Conservation (phyloP, 2,888 invertebrate genomes). For the Leptopilina drosophilae region DNA sequence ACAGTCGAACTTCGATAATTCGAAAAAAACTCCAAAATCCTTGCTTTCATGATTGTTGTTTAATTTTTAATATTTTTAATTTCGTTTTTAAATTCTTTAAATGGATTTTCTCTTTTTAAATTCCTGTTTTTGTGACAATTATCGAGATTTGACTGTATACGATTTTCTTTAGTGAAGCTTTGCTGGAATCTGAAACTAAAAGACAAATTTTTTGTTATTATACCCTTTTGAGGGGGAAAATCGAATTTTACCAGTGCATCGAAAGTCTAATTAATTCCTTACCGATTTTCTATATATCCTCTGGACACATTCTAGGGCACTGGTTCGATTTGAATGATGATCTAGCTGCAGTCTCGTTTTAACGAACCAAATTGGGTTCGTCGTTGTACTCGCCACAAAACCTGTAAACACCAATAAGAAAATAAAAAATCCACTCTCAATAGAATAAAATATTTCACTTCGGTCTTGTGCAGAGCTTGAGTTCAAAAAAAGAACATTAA, state of each 20-base stretch:
- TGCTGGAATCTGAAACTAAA: conserved; percentile 11
- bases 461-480: not conserved
- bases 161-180: no score
- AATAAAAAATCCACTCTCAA: conserved; percentile 30
- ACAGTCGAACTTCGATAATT: no score
- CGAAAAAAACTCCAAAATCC: no score
- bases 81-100: no score
- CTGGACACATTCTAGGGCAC: conserved; percentile 87
- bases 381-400: conserved; percentile 95
- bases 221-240: not conserved
- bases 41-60: no score
- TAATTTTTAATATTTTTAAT: no score
- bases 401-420: conserved; percentile 79
- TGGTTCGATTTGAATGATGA: conserved; percentile 81
- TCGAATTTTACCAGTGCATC: conserved; percentile 19
- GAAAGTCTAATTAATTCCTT: conserved; percentile 65
- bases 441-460: conserved; percentile 20
- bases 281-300: conserved; percentile 90
- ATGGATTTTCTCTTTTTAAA: no score
- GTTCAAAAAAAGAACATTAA: no score
- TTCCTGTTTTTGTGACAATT: no score
- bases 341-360: conserved; percentile 98
- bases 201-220: not conserved
- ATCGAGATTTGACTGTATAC: no score
- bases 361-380: conserved; percentile 99